Conservation (phyloP, 2,888 invertebrate species). For the Agonopterix arenella region DNA sequence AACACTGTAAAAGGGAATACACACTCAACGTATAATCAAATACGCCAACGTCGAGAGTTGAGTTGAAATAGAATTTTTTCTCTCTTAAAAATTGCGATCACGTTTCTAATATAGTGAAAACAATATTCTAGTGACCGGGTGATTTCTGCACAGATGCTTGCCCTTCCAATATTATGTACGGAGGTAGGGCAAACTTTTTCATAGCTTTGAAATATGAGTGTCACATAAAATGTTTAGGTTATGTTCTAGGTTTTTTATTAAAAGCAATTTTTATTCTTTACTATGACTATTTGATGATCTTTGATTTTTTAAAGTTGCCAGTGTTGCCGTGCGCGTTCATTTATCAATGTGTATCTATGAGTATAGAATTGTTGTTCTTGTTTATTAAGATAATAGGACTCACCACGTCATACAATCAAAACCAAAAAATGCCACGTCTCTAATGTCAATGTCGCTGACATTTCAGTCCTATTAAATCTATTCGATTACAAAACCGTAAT, state of each 20-base stretch:
- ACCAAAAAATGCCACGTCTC: too few relatives aligned
- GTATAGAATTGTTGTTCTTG: too few relatives aligned
- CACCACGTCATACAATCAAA: too few relatives aligned
- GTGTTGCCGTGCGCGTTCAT: background rate
- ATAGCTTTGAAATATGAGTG: slow-evolving; percentile 58
- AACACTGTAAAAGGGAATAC: slow-evolving; percentile 61
- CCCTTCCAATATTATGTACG: slow-evolving; percentile 60
- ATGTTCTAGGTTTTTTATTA: background rate
- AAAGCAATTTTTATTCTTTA: background rate
- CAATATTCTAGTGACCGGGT: slow-evolving; percentile 79
- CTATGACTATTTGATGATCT: background rate
- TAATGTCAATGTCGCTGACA: too few relatives aligned
- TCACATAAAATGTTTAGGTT: slow-evolving; percentile 36
- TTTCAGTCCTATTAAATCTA: too few relatives aligned
- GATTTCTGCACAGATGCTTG: slow-evolving; percentile 72
- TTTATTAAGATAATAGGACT: too few relatives aligned
- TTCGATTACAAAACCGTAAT: too few relatives aligned
- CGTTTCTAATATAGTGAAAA: slow-evolving; percentile 79
- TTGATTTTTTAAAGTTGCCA: background rate
- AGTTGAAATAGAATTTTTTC: slow-evolving; percentile 72
- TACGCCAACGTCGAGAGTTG: slow-evolving; percentile 54
- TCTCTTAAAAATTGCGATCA: slow-evolving; percentile 76
- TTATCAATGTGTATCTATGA: too few relatives aligned
- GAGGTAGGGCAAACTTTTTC: slow-evolving; percentile 50
- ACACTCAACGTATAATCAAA: slow-evolving; percentile 66